Evolutionary conservation across 2,113 vertebrate species (phyloP).

Genomic region (Lynx canadensis): DNA sequence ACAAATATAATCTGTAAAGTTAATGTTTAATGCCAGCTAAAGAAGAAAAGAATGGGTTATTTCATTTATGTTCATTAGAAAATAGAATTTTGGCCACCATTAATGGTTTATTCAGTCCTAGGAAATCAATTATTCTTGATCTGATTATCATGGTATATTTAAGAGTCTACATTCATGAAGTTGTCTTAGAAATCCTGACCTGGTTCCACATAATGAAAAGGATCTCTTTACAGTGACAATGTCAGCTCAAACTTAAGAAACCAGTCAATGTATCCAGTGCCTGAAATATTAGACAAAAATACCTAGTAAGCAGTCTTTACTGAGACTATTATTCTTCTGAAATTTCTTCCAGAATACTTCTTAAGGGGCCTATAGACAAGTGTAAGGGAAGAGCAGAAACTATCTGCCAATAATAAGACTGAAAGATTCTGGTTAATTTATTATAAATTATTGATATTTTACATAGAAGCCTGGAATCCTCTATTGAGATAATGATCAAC

Average conservation of each 20-base stretch:
- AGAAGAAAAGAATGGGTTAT: not conserved
- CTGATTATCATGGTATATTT: not conserved
- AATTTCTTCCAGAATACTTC: not conserved
- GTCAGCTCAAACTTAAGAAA: not conserved
- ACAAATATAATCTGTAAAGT: not conserved
- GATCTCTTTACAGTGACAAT: not conserved
- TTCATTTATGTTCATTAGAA: not conserved
- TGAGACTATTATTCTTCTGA: not conserved
- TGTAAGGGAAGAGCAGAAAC: not conserved
- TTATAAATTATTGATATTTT: not conserved
- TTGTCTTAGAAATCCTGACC: not conserved
- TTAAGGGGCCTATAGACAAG: not conserved
- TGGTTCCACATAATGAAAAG: not conserved
- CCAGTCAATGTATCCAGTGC: not conserved
- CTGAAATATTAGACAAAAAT: conserved; percentile 14
- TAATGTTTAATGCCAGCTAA: not conserved
- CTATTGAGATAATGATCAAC: not conserved
- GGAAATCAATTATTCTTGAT: not conserved
- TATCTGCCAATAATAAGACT: not conserved
- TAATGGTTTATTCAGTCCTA: not conserved
- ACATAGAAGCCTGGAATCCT: not conserved
- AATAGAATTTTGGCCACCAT: not conserved
- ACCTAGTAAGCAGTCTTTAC: not conserved
- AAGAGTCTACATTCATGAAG: not conserved
- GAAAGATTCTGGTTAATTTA: not conserved